Evolutionary conservation across 1,140 invertebrate genomes (phyloP), one percentile per base, ranked within the genome.

Genomic region (Neodiprion virginianus): DNA sequence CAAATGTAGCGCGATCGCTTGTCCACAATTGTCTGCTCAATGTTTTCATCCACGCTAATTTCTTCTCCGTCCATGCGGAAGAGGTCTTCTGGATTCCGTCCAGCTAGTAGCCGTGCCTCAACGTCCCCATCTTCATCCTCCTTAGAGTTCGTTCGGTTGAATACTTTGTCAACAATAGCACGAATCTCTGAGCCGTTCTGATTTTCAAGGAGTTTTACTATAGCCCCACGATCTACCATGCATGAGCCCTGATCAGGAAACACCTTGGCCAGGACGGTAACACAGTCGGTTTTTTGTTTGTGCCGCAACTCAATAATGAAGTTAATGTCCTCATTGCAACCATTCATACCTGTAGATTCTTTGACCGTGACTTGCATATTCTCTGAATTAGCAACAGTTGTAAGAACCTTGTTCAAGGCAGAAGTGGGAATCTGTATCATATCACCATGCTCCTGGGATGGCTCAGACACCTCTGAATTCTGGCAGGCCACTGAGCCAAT

Each of bases 231-330:
- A 21, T 87, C 88, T 0, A 89, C 86, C 11, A 87, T 75, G 73
- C 87, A 88, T 5, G 83, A 87, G 7, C 86, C 87, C 49, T 87
- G 87, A 79, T 89, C 86, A 8, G 88, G 88, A 77, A 88, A 89
- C 40, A 89, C 85, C 72, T 82, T 85, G 1, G 88, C 88, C 69
- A 84, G 79, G 8, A 85, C 86, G 0, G 82, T 86, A 10, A 85
- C 76, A 1, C 77, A 73, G 49, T 81, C 79, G 10, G 74, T 80
- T n/a, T 84, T 76, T 49, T 82, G 74, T 66, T 88, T 89, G 28
- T 86, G 86, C 17, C 84, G 81, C 1, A 88, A 71, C 74, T 88
- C 87, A 12, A 89, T 83, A 0, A 85, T 88, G 69, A 88, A 89
- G 73, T 87, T 89, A 21, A 88, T 89, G 49, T 89, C 88, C 67